Conservation (phyloP, 37 sponge, comb jelly and placozoan genomes). For the Spongia lamella region DNA sequence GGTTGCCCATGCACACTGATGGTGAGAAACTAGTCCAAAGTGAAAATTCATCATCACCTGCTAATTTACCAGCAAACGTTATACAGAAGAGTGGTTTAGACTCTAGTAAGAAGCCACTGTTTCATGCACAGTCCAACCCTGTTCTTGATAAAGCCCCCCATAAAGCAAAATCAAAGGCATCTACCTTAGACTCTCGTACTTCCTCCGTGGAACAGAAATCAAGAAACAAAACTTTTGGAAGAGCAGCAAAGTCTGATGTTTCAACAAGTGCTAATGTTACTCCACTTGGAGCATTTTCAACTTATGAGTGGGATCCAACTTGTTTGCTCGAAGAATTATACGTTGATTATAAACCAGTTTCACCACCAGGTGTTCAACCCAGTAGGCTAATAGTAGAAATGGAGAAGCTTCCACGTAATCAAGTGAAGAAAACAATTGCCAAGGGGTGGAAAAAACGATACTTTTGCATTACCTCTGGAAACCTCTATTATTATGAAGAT, state of each 20-base stretch:
- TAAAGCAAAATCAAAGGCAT: background rate
- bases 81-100: too few relatives aligned
- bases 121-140: too few relatives aligned
- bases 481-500: conserved; percentile 74
- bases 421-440: conserved; percentile 47
- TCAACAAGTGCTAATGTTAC: background rate
- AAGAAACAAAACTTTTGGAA: background rate
- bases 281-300: conserved; percentile 5
- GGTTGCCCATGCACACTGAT: too few relatives aligned
- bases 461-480: conserved; percentile 61
- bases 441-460: conserved; percentile 80
- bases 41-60: too few relatives aligned
- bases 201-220: background rate
- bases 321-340: conserved; percentile 81
- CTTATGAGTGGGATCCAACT: conserved; percentile 70
- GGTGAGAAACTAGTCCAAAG: too few relatives aligned
- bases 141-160: too few relatives aligned
- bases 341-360: conserved; percentile 23
- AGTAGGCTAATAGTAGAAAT: background rate
- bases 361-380: background rate
- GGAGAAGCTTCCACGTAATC: conserved; percentile 74
- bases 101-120: too few relatives aligned
- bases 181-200: background rate
- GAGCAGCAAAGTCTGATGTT: background rate
- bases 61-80: too few relatives aligned